phyloP scores from a whole-genome alignment of 1,140 invertebrate species.

The Rhysida immarginata region DNA sequence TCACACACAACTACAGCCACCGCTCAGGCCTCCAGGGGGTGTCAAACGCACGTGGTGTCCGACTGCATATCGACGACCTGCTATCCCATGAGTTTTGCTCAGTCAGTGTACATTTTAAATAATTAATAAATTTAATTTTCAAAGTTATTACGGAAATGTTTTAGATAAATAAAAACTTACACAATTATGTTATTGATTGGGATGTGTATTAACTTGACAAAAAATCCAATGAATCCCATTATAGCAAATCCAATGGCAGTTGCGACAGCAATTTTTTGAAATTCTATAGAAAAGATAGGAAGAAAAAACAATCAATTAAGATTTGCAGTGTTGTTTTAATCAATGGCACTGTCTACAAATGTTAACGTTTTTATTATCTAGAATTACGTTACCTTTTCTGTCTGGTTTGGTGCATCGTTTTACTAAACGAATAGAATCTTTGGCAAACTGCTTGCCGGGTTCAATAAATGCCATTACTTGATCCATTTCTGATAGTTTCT shows the following conservation, averaged over 20 bases:
- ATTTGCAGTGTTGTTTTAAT: too few relatives aligned
- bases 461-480: conserved; percentile 89
- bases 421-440: conserved; percentile 87
- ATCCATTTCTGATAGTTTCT: conserved; percentile 62
- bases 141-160: too few relatives aligned
- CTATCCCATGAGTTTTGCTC: too few relatives aligned
- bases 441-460: conserved; percentile 88
- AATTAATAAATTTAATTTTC: too few relatives aligned
- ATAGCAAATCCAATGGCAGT: conserved; percentile 99
- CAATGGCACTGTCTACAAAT: too few relatives aligned
- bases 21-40: too few relatives aligned
- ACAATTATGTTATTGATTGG: conserved; percentile 99
- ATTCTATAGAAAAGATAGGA: conserved; percentile 47
- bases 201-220: conserved; percentile 98
- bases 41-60: too few relatives aligned
- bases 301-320: neutral
- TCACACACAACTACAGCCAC: too few relatives aligned
- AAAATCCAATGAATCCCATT: conserved; percentile 99
- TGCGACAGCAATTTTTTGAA: conserved; percentile 98
- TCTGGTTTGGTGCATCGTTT: conserved; percentile 99
- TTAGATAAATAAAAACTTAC: conserved; percentile 24
- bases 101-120: too few relatives aligned
- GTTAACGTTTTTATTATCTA: too few relatives aligned
- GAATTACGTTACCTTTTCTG: conserved; percentile 90
- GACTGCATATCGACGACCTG: too few relatives aligned